Base-by-base conservation (phyloP, 1,140 invertebrate genomes). In the Papilio helenus region DNA sequence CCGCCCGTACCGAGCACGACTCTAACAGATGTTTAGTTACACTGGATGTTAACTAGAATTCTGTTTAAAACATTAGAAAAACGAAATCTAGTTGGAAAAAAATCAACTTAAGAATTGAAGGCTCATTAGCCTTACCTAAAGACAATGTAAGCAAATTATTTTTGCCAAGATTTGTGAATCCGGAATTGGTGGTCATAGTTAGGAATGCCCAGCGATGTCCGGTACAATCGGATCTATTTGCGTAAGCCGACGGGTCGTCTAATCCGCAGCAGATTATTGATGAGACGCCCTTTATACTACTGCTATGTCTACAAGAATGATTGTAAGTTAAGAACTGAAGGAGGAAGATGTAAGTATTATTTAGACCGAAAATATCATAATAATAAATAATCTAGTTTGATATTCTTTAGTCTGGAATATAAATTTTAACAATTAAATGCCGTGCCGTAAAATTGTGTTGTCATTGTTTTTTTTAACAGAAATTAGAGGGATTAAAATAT, bases 171-270 rank as follows among this genome's bases (percentile, higher is more conserved):
- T 58, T 76, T 76, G 51, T 58, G 51, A 76, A 76, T 80, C 81
- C 80, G 61, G 73, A 49, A 77, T 80, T 81, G 79, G 74, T 55
- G 80, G 79, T 80, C 82, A 78, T 84, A 81, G 80, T 79, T 79
- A 72, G 82, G 80, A 83, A 73, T 76, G 73, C 29, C 72, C 72
- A 23, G 74, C 73, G 79, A 29, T 68, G 68, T 42, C 76, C 82
- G 79, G 84, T 72, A 83, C 83, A 83, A 86, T 86, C 84, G 80
- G 83, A 87, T 87, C 79, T 89, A 89, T 90, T 91, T 91, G 85
- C 86, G 87, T 90, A 89, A 90, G 88, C 84, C 84, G 87, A 81
- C 85, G 85, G 82, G 44, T 71, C 79, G 78, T 85, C n/a, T n/a
- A 87, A 88, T 88, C 83, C 84, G 79, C 79, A 77, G 26, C 58